Evolutionary conservation across 2,888 invertebrate species (phyloP).

Genomic region (Tenthredo notha): DNA sequence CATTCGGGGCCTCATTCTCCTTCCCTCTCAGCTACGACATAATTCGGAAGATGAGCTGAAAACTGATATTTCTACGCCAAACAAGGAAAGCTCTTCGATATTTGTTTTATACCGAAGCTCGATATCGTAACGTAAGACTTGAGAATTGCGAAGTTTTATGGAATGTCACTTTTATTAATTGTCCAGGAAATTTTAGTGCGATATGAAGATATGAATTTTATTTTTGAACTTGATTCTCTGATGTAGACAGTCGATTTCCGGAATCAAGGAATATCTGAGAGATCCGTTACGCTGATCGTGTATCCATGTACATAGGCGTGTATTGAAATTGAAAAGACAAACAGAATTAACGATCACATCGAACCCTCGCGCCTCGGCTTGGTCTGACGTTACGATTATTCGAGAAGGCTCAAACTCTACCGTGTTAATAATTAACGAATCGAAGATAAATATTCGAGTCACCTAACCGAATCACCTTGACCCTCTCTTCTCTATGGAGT

Average conservation of each 20-base stretch:
- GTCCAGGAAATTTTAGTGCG: neutral
- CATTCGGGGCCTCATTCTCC: neutral
- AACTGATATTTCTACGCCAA: neutral
- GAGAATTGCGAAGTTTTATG: too few relatives aligned
- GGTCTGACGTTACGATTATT: neutral
- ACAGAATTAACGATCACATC: neutral
- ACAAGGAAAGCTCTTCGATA: neutral
- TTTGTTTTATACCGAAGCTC: neutral
- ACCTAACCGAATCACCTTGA: neutral
- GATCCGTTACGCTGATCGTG: neutral
- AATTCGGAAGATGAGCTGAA: neutral
- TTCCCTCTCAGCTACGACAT: neutral
- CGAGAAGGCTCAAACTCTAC: neutral
- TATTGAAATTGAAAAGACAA: neutral
- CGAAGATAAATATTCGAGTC: slow-evolving; percentile 8
- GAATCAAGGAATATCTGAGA: neutral
- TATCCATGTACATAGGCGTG: neutral
- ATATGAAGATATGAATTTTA: too few relatives aligned
- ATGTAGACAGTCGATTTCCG: too few relatives aligned
- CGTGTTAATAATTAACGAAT: slow-evolving; percentile 21
- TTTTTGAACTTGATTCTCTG: too few relatives aligned
- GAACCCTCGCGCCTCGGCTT: neutral
- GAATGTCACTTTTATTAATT: too few relatives aligned
- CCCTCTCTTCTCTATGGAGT: neutral
- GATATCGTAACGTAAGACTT: too few relatives aligned